Evolutionary conservation across 2,113 vertebrate species (phyloP).

Genomic region (Alethe castanea): DNA sequence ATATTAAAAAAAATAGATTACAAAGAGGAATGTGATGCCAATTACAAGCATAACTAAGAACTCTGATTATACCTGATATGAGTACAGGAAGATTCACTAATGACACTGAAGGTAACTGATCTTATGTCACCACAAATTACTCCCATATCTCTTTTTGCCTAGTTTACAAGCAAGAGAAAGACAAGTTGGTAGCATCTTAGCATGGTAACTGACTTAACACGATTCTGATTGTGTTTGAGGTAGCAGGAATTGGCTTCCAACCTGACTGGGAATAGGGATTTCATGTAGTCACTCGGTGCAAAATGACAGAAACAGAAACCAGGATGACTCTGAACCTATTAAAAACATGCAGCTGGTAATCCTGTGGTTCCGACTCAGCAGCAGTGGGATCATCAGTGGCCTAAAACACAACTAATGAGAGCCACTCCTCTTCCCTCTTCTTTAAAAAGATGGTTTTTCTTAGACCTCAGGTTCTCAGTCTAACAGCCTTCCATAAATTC

Average conservation of each 20-base stretch:
- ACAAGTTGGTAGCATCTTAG: not conserved
- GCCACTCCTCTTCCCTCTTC: not conserved
- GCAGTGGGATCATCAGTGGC: not conserved
- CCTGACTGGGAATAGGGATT: not conserved
- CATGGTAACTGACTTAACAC: not conserved
- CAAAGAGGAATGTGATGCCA: not conserved
- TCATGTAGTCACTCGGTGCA: not conserved
- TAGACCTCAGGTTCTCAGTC: not conserved
- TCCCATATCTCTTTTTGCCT: not conserved
- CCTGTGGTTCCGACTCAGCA: not conserved
- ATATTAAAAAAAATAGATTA: not conserved
- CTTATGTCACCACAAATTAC: not conserved
- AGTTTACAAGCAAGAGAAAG: constrained; percentile 1
- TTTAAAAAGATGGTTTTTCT: not conserved
- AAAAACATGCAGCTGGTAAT: not conserved
- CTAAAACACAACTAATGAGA: not conserved
- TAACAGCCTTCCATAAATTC: not conserved
- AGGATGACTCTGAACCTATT: not conserved
- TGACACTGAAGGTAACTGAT: not conserved
- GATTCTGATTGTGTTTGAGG: not conserved
- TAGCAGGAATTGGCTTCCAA: not conserved
- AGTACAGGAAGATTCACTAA: not conserved
- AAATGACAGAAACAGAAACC: not conserved
- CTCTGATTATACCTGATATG: not conserved
- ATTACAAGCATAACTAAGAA: not conserved